Conservation (phyloP, 2,797 vertebrate species). For the Danio tinwini region DNA sequence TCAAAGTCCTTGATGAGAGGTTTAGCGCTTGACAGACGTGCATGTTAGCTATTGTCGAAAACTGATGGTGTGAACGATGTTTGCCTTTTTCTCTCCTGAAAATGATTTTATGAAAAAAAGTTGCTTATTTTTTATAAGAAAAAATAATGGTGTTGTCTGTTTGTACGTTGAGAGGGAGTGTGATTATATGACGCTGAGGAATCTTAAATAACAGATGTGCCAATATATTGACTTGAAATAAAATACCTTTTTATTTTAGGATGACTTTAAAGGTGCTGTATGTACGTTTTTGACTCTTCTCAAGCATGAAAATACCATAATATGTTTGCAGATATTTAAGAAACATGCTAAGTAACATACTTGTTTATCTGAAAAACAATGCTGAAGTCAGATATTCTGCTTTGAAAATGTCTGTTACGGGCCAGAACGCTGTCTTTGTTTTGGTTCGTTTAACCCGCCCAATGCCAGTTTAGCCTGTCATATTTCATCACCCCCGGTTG, state of each 20-base stretch:
- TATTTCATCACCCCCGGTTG: too few species aligned
- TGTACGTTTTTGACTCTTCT: too few species aligned
- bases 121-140: constrained; percentile 61
- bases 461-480: too few species aligned
- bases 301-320: too few species aligned
- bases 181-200: constrained; percentile 4
- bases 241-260: background rate
- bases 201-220: background rate
- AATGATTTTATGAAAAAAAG: constrained; percentile 56
- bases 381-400: too few species aligned
- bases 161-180: constrained; percentile 51
- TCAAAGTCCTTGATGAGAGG: constrained; percentile 83
- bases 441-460: too few species aligned
- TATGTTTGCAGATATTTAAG: too few species aligned
- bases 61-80: constrained; percentile 56
- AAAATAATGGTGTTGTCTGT: constrained; percentile 35
- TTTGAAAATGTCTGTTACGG: too few species aligned
- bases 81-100: constrained; percentile 48
- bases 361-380: too few species aligned
- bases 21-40: constrained; percentile 49
- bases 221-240: constrained; percentile 4
- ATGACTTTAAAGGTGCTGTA: background rate
- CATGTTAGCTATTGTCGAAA: constrained; percentile 59
- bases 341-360: too few species aligned
- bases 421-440: too few species aligned